Evolutionary conservation across 2,888 invertebrate genomes (phyloP).

Genomic region (Caenorhabditis angaria): DNA sequence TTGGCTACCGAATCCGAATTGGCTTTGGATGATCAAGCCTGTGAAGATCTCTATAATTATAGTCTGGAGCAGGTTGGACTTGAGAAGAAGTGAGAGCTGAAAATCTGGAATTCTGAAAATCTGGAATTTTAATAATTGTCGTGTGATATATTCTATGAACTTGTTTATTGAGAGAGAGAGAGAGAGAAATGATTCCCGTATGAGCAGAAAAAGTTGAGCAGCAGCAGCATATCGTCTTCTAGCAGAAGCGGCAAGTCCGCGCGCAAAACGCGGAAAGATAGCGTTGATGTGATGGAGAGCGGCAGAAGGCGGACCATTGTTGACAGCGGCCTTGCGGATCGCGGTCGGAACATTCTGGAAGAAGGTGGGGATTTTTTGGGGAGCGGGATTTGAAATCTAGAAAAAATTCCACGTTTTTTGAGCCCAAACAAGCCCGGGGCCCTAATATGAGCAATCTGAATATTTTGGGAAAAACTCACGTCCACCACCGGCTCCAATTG

Average conservation of each 20-base stretch:
- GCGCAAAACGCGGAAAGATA: conserved; percentile 46
- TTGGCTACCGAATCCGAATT: conserved; percentile 49
- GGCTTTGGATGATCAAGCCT: conserved; percentile 61
- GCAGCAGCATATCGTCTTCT: not conserved
- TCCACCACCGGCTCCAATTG: conserved; percentile 11
- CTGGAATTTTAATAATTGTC: not conserved
- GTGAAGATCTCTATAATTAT: conserved; percentile 68
- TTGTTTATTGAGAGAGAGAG: too few relatives aligned
- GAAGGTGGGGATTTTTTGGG: not conserved
- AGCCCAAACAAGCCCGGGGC: too few relatives aligned
- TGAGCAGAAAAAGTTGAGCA: too few relatives aligned
- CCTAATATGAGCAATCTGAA: too few relatives aligned
- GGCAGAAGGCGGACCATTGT: conserved; percentile 59
- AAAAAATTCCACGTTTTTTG: not conserved
- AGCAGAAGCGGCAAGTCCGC: conserved; percentile 47
- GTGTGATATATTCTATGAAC: too few relatives aligned
- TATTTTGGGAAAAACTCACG: conserved; percentile 6
- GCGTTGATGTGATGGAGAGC: conserved; percentile 39
- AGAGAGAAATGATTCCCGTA: too few relatives aligned
- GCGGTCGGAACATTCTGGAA: conserved; percentile 51
- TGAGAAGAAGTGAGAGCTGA: not conserved
- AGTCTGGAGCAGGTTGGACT: conserved; percentile 50
- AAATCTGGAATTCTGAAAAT: too few relatives aligned
- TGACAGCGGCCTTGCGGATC: conserved; percentile 52
- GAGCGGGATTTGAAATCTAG: not conserved